Evolutionary conservation across 2,113 vertebrate species (phyloP).

Genomic region (Campylorhamphus procurvoides): DNA sequence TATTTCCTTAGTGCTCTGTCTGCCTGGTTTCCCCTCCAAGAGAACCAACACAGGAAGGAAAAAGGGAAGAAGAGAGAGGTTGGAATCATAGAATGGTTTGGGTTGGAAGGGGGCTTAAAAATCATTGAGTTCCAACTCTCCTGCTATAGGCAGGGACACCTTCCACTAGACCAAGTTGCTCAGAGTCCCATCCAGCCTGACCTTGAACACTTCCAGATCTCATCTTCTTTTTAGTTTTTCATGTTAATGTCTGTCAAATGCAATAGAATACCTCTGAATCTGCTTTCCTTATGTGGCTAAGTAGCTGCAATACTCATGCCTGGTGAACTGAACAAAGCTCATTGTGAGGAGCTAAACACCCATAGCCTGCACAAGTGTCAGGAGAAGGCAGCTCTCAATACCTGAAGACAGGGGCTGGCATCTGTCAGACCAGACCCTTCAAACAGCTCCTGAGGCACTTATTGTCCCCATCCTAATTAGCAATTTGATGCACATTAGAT

Average conservation of each 20-base stretch:
- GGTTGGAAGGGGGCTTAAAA: background rate
- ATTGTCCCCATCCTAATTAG: background rate
- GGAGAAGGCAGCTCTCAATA: background rate
- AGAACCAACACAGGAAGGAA: background rate
- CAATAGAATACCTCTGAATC: background rate
- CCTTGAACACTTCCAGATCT: background rate
- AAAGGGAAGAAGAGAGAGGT: background rate
- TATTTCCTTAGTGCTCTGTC: background rate
- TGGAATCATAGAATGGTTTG: background rate
- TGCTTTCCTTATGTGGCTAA: background rate
- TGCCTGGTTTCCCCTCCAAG: background rate
- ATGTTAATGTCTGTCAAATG: background rate
- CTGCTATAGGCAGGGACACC: background rate
- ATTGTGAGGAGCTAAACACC: background rate
- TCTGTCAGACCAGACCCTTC: background rate
- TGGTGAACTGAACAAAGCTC: background rate
- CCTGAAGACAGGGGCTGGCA: background rate
- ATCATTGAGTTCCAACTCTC: background rate
- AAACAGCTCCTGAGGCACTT: background rate
- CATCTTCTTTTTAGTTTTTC: background rate
- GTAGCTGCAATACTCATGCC: background rate
- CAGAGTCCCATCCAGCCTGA: background rate
- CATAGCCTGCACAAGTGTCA: background rate
- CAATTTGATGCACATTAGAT: background rate
- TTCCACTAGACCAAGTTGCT: rapidly evolving